Evolutionary conservation across 2,797 vertebrate species (phyloP), one percentile per base, ranked within the genome.

Genomic region (Silurus lanzhouensis): DNA sequence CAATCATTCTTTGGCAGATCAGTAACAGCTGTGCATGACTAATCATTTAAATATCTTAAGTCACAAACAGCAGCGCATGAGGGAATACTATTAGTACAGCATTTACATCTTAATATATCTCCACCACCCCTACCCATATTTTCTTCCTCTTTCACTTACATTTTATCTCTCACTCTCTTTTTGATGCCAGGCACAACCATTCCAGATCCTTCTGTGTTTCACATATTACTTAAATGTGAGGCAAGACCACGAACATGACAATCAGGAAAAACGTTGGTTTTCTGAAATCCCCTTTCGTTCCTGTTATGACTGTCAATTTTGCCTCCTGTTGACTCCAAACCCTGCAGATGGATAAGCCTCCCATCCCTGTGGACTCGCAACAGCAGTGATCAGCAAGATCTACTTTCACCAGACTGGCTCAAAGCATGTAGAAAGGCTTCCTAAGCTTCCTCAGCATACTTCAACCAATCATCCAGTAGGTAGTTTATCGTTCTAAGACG

Each of bases 371-470:
- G 84, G 76, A 63, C 58, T 72, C 81, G 74, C 6, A n/a, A 27
- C 57, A 5, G 64, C 84, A 89, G 88, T 6, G 82, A 88, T 84
- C 86, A 84, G 25, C 77, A 25, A 14, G 84, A 76, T 20, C 48
- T 76, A 38, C 66, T 88, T 84, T 87, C 7, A 79, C 88, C 78
- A 1, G 85, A 85, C 52, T 82, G 86, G 70, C 82, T 60, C 60
- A 83, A 67, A 87, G 78, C 60, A 87, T 78, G 88, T 88, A 84
- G 83, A 81, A 85, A 22, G 76, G 88, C 82, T 82, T 86, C 75
- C 84, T 84, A 31, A 83, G 67, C 76, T 82, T 88, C 81, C 80
- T 61, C 14, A 78, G 77, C 71, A 64, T 89, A 76, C 84, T 87
- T 52, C 44, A 81, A 87, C 84, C 76, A n/a, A 15, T 86, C 20